Conservation (phyloP, 2,113 vertebrate species). For the Tupaia tana region DNA sequence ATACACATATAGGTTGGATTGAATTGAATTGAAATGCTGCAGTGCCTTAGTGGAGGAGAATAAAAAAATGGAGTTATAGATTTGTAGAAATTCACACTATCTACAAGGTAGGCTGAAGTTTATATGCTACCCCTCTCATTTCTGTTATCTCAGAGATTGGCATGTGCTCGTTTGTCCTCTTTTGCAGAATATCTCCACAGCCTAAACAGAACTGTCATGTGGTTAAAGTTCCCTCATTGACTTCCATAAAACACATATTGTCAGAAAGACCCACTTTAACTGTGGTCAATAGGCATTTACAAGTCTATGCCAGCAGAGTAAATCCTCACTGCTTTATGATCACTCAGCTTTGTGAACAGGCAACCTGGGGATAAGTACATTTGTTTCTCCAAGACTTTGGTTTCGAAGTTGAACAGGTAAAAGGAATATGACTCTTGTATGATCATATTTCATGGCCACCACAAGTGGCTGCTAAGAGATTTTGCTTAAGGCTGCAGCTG, state of each 20-base stretch:
- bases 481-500: constrained; percentile 77
- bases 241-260: constrained; percentile 53
- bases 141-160: constrained; percentile 43
- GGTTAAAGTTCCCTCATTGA: constrained; percentile 34
- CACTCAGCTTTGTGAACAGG: background rate
- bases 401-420: constrained; percentile 65
- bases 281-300: constrained; percentile 11
- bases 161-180: constrained; percentile 24
- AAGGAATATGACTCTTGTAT: constrained; percentile 69
- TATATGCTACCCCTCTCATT: background rate
- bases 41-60: background rate
- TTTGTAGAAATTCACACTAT: background rate
- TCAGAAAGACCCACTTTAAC: constrained; percentile 34
- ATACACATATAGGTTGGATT: background rate
- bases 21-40: background rate
- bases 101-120: background rate
- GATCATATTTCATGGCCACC: constrained; percentile 75
- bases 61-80: background rate
- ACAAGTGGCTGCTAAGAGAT: constrained; percentile 75
- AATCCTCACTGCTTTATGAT: background rate
- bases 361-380: constrained; percentile 28
- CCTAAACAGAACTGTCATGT: constrained; percentile 3
- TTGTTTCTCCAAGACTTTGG: constrained; percentile 64
- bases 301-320: constrained; percentile 30
- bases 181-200: background rate